phyloP scores from a whole-genome alignment of 1,140 invertebrate genomes.

The Panagrolaimus sp. region DNA sequence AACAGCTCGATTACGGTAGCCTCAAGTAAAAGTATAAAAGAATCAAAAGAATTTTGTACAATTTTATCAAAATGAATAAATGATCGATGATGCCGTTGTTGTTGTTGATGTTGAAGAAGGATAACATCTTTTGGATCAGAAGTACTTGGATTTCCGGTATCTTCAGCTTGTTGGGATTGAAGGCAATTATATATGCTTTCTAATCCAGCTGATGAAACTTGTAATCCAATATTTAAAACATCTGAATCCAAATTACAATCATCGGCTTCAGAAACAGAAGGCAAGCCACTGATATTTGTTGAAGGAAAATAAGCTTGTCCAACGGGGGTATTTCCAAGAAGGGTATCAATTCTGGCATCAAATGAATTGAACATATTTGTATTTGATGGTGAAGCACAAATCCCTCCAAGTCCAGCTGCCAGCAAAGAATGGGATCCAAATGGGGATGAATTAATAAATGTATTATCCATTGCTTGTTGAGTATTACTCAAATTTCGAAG shows the following conservation, averaged over 20 bases:
- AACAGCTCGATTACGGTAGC: not conserved
- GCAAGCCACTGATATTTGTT: not conserved
- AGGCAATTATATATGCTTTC: not conserved
- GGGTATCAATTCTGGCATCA: not conserved
- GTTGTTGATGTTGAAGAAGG: not conserved
- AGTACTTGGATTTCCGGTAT: not conserved
- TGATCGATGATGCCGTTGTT: not conserved
- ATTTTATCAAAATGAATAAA: not conserved
- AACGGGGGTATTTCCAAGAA: not conserved
- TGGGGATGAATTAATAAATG: not conserved
- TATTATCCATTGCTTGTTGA: no score
- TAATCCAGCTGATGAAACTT: not conserved
- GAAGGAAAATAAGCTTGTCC: not conserved
- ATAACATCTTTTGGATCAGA: not conserved
- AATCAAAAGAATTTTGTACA: not conserved
- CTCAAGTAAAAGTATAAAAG: not conserved
- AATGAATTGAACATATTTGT: not conserved
- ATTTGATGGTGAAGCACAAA: not conserved
- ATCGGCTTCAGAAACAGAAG: not conserved
- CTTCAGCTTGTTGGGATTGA: not conserved
- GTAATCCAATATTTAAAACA: not conserved
- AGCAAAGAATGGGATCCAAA: not conserved
- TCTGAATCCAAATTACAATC: not conserved
- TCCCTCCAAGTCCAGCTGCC: not conserved
- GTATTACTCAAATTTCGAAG: constrained; percentile 9